Base-by-base conservation (phyloP, 64 coral and sea anemone genomes). In the Acropora yongei region DNA sequence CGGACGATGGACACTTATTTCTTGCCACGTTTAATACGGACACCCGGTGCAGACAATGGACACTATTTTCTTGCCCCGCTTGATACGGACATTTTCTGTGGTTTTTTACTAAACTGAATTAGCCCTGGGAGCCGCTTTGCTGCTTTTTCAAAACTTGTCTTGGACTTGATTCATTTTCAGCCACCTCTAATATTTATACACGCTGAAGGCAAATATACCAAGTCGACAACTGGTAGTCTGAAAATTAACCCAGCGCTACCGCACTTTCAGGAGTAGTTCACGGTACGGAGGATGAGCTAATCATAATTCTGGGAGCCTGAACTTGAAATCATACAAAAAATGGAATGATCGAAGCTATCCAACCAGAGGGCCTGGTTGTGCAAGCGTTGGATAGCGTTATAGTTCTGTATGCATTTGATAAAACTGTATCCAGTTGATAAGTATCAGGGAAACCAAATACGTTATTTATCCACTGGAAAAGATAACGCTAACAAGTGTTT, bases 101-200 rank as follows among this genome's bases (percentile, higher is more conserved):
- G 0, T 65, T 1, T 65, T 65, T 65, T 65, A 65, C 60, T 65
- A 65, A 65, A 65, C 60, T 65, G 60, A 65, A 65, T 65, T 65
- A 1, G 60, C 60, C 60, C 60, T 65, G 0, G 60, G 60, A 65
- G 60, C 60, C 60, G 60, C 60, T 65, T 65, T 65, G 60, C 60
- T 65, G 60, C 60, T 65, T 65, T 65, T 65, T 65, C 60, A 65
- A 65, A 65, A 65, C 60, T 65, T 65, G 60, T 65, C 60, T 65
- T 65, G 60, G 60, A 65, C 60, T 65, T 65, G 60, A 65, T 65
- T 65, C 60, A 65, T 65, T 65, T 65, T 65, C 60, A 1, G 60
- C 60, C 60, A 65, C 60, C 60, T 65, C 60, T 65, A 65, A 65
- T 65, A 65, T 1, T 65, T 65, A 65, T 65, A 65, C 60, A 65